A percentile compares a stretch with the other conserved stretches of the same genome.
These are phyloP conservation scores for Pycnomerus fuliginosus DNA, from an alignment of 2,888 invertebrate genomes.

Conservation along the genomic window DNA sequence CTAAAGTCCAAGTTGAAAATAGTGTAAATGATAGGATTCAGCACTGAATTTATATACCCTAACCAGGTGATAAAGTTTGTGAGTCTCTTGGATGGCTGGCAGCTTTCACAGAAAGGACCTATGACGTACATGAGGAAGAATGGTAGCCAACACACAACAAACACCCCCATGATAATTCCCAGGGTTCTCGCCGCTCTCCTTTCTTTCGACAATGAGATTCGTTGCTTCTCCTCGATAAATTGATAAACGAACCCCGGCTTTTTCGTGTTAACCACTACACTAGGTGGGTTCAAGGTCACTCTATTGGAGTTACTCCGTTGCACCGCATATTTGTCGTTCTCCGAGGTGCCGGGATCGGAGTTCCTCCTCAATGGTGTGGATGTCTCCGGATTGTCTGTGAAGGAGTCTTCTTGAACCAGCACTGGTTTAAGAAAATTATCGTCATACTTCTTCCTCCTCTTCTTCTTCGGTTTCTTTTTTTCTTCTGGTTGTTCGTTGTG, in stretches of 20 bases:
- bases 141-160: constrained; percentile 96
- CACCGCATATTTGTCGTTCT: constrained; percentile 29
- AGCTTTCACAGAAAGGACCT: constrained; percentile 80
- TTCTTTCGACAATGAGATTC: constrained; percentile 91
- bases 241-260: constrained; percentile 72
- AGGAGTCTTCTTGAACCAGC: constrained; percentile 56
- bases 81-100: constrained; percentile 79
- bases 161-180: constrained; percentile 97
- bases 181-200: constrained; percentile 91
- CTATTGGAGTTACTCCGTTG: constrained; percentile 31
- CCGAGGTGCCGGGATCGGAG: constrained; percentile 42
- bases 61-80: constrained; percentile 92
- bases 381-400: constrained; percentile 57
- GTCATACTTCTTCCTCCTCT: constrained; percentile 59
- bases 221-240: constrained; percentile 86
- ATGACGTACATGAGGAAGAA: constrained; percentile 96
- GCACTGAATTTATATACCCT: constrained; percentile 86
- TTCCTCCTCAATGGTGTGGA: constrained; percentile 53
- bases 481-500: constrained; percentile 66
- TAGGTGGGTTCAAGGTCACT: constrained; percentile 35
- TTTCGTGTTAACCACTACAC: constrained; percentile 44
- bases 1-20: constrained; percentile 94
- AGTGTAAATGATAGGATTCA: constrained; percentile 93
- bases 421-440: constrained; percentile 52
- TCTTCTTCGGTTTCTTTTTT: constrained; percentile 58